A percentile compares a stretch with the other conserved stretches of the same genome.
phyloP scores from a whole-genome alignment of 2,797 vertebrate genomes.

The Sciurus vulgaris region DNA sequence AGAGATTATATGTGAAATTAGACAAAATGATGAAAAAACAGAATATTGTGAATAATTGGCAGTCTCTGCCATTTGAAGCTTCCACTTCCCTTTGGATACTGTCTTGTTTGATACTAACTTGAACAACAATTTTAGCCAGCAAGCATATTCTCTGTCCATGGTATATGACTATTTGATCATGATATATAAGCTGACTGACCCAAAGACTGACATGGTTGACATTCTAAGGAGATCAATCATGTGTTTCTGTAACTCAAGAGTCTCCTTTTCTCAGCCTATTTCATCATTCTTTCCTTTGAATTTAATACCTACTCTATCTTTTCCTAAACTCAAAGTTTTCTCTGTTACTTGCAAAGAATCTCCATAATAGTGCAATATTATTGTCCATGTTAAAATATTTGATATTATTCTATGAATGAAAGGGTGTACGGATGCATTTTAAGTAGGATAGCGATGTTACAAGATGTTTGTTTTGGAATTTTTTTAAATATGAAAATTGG shows the following conservation, averaged over 20 bases:
- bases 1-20: neutral
- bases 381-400: neutral
- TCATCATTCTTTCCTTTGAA: neutral
- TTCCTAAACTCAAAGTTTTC: constrained; percentile 32
- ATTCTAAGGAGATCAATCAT: neutral
- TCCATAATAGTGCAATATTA: neutral
- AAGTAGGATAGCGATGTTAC: neutral
- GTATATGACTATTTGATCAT: neutral
- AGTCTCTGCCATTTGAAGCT: neutral
- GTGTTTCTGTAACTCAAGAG: neutral
- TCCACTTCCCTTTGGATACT: neutral
- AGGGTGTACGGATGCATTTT: neutral
- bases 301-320: neutral
- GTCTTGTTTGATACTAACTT: neutral
- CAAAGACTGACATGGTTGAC: neutral
- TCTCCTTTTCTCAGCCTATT: neutral
- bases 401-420: neutral
- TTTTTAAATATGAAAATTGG: neutral
- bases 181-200: neutral
- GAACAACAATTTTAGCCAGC: neutral
- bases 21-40: neutral
- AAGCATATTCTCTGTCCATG: neutral
- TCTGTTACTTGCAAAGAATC: neutral
- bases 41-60: neutral
- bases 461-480: neutral